These are phyloP conservation scores for Brenthis hecate DNA, from an alignment of 2,888 invertebrate species.

Conservation along the genomic window DNA sequence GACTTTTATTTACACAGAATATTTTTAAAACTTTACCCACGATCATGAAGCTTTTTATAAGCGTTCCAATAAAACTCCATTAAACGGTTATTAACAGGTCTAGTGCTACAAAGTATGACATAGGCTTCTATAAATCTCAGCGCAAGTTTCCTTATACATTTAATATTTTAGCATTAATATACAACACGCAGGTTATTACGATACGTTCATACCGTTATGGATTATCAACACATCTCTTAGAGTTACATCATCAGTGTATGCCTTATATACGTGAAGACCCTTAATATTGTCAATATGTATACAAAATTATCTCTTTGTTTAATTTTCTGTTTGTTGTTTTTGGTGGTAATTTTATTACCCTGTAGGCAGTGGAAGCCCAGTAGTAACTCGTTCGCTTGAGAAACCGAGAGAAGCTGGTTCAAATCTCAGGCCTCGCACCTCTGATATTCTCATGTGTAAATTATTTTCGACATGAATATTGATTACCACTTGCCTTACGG, in stretches of 20 bases:
- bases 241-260: slow-evolving; percentile 13
- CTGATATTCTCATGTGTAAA: too few relatives aligned
- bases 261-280: not conserved
- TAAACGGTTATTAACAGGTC: slow-evolving; percentile 32
- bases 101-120: slow-evolving; percentile 25
- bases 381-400: too few relatives aligned
- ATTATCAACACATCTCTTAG: slow-evolving; percentile 13
- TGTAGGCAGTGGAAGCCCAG: too few relatives aligned
- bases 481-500: too few relatives aligned
- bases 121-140: slow-evolving; percentile 36
- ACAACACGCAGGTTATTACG: slow-evolving; percentile 31
- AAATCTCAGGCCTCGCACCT: too few relatives aligned
- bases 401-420: too few relatives aligned
- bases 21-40: slow-evolving; percentile 24
- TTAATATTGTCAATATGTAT: too few relatives aligned
- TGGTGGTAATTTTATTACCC: too few relatives aligned
- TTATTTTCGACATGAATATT: too few relatives aligned
- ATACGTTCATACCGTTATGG: slow-evolving; percentile 29
- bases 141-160: slow-evolving; percentile 42
- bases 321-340: too few relatives aligned
- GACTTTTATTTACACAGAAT: slow-evolving; percentile 4
- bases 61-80: slow-evolving; percentile 28
- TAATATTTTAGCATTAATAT: slow-evolving; percentile 37
- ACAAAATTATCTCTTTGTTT: too few relatives aligned
- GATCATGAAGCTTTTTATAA: slow-evolving; percentile 21